phyloP scores from a whole-genome alignment of 2,797 vertebrate species.

The Enteromius mattozi region DNA sequence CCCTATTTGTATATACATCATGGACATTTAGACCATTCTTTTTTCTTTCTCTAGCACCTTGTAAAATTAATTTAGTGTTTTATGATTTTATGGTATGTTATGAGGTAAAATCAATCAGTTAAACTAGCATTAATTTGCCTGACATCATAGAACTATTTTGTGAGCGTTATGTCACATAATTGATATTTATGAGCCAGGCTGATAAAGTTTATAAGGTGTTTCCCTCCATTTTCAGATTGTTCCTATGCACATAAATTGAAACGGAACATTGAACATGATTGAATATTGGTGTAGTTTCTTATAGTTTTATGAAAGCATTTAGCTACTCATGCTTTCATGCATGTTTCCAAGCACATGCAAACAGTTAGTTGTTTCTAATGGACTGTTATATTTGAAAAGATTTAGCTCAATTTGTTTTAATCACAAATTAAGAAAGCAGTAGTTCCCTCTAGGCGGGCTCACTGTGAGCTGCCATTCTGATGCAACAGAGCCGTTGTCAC shows the following conservation, averaged over 20 bases:
- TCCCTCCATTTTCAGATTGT: background rate
- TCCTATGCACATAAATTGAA: background rate
- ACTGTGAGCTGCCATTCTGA: conserved; percentile 28
- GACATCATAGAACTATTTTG: background rate
- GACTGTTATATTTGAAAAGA: background rate
- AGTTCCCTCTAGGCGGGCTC: conserved; percentile 42
- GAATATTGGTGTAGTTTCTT: background rate
- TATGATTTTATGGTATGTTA: no score
- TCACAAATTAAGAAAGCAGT: conserved; percentile 51
- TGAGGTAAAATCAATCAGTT: no score
- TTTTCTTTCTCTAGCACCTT: no score
- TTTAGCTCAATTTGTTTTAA: conserved; percentile 38
- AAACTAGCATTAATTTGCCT: background rate
- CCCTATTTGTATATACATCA: no score
- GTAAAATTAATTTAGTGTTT: no score
- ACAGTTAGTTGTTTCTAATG: background rate
- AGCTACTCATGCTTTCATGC: background rate
- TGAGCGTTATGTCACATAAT: background rate
- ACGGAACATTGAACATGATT: background rate
- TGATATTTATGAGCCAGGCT: background rate
- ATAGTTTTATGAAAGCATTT: background rate
- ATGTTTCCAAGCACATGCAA: conserved; percentile 8
- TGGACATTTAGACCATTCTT: no score
- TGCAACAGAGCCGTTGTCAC: conserved; percentile 39
- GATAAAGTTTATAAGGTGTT: background rate